Conservation (phyloP, 2,113 vertebrate genomes). For the Calcarius ornatus region DNA sequence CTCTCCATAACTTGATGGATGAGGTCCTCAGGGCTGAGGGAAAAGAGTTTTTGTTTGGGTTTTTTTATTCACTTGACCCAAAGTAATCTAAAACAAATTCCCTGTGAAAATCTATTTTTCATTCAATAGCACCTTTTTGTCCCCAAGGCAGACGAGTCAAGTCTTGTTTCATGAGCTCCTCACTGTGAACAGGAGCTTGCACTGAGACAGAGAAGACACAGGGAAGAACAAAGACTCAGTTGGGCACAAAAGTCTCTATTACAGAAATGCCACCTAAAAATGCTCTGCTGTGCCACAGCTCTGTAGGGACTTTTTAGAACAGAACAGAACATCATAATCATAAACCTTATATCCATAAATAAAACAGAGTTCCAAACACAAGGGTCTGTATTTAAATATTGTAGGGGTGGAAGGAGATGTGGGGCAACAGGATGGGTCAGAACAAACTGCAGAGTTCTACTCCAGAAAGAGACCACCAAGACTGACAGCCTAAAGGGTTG, state of each 20-base stretch:
- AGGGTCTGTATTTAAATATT: background rate
- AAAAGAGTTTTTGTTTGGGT: background rate
- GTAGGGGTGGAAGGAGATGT: background rate
- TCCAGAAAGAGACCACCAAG: background rate
- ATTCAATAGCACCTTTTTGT: background rate
- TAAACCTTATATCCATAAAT: background rate
- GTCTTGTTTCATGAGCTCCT: background rate
- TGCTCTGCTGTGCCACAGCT: background rate
- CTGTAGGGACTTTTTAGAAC: background rate
- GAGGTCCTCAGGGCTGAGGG: background rate
- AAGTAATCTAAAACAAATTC: background rate
- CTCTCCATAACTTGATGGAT: background rate
- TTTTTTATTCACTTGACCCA: background rate
- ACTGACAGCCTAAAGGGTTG: background rate
- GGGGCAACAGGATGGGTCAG: background rate
- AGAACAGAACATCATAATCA: background rate
- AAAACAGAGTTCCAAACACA: background rate
- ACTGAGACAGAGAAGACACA: background rate
- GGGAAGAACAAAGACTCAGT: background rate
- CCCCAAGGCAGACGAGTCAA: background rate
- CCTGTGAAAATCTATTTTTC: background rate
- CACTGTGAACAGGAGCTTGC: background rate
- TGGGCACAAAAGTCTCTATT: background rate
- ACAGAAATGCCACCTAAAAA: background rate
- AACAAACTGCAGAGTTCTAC: background rate